Evolutionary conservation across 1,140 invertebrate species (phyloP), one percentile per base, ranked within the genome.

Genomic region (Drosophila virilis): DNA sequence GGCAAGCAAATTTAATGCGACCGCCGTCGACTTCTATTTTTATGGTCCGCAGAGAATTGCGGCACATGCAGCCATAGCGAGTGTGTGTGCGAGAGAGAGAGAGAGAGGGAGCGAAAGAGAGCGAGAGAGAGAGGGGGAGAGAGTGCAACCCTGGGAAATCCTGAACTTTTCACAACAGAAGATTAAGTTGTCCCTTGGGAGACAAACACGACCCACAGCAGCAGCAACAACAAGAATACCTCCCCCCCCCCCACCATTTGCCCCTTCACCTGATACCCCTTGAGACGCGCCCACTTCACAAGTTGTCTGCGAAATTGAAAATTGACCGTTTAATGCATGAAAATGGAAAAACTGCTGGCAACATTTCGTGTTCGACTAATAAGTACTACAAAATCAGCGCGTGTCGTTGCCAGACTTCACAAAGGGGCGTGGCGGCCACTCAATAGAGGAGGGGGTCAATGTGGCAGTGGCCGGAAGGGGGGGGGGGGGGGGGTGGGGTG

Each of bases 231-330:
- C 22, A 5, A 28, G 22, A 22, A 1, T 22, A 0, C 22, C 22
- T 4, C 22, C 22, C 22, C 22, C 22, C 22, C 22, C 17, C 1
- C 5, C 58, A 0, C 38, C 6, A n/a, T n/a, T n/a, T n/a, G 7
- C 37, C 37, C 40, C 3, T 28, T 5, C 0, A 7, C 9, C 37
- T 40, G 32, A 6, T 8, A 13, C 22, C 43, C 43, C 45, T 15
- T 6, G 13, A 10, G n/a, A 42, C 46, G 54, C 57, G 33, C 45
- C 55, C 60, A 65, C 75, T 75, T 60, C 50, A 40, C 77, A 85
- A 80, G 67, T 80, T 89, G 80, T 79, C 83, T 86, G 84, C 74
- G 80, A 81, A 91, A 91, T 91, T 91, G 90, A 91, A 91, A 91
- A 91, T 91, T 91, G 82, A 91, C 90, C 90, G 90, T 88, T 90